phyloP scores from a whole-genome alignment of 2,888 invertebrate species.

The Steinernema hermaphroditum region DNA sequence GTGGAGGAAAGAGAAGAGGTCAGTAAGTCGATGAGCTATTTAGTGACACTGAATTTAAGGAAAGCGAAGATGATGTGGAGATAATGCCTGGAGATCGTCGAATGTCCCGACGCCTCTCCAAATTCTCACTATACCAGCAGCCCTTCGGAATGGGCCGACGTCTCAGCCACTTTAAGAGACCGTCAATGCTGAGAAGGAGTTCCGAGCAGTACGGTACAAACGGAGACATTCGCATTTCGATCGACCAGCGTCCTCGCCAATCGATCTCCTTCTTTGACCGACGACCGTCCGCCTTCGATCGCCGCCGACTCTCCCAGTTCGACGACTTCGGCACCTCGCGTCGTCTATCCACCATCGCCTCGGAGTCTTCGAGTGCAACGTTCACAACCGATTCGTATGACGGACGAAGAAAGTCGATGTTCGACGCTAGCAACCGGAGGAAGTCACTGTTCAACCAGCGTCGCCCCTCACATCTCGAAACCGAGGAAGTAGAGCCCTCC shows the following conservation, averaged over 20 bases:
- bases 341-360: background rate
- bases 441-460: constrained; percentile 8
- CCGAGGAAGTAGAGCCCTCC: background rate
- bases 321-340: background rate
- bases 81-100: background rate
- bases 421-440: background rate
- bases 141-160: background rate
- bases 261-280: background rate
- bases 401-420: constrained; percentile 3
- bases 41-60: background rate
- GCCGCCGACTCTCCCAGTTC: background rate
- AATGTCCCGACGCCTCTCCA: background rate
- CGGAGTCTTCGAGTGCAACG: background rate
- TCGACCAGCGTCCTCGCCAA: constrained; percentile 5
- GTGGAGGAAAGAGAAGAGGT: constrained; percentile 21
- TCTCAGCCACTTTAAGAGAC: background rate
- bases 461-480: background rate
- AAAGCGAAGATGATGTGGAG: background rate
- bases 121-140: constrained; percentile 10
- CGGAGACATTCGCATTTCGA: background rate
- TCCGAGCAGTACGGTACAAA: constrained; percentile 12
- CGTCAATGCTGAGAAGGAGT: constrained; percentile 8
- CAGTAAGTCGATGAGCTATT: background rate
- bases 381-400: background rate
- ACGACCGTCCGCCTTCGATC: background rate